These are phyloP conservation scores for Echinops telfairi DNA, from an alignment of 2,113 vertebrate species.

Conservation along the genomic window DNA sequence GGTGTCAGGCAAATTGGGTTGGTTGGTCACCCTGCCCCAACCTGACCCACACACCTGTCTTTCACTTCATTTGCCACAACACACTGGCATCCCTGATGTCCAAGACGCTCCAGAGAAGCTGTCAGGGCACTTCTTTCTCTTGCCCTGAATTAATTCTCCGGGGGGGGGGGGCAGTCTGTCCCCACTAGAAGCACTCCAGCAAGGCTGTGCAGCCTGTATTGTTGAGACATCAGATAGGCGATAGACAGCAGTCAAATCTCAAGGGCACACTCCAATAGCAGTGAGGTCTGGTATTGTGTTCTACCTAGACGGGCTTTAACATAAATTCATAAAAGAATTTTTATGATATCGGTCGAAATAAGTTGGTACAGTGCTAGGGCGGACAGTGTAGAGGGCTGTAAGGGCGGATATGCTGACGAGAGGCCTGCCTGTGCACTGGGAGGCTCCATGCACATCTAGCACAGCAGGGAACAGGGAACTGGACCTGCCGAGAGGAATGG, in stretches of 20 bases:
- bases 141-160: background rate
- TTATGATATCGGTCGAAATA: background rate
- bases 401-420: too few relatives aligned
- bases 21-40: too few relatives aligned
- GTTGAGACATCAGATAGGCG: background rate
- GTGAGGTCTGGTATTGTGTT: background rate
- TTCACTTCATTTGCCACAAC: too few relatives aligned
- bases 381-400: too few relatives aligned
- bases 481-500: too few relatives aligned
- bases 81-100: background rate
- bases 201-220: background rate
- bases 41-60: background rate
- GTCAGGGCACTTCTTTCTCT: background rate
- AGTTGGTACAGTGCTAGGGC: background rate
- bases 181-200: background rate
- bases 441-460: too few relatives aligned
- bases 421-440: too few relatives aligned
- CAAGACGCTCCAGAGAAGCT: background rate
- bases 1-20: too few relatives aligned
- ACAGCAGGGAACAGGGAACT: too few relatives aligned
- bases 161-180: background rate
- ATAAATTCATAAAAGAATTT: background rate
- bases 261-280: background rate
- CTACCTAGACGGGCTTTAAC: background rate
- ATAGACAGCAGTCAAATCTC: background rate